Evolutionary conservation across 2,113 vertebrate genomes (phyloP), one percentile per base, ranked within the genome.

Genomic region (Zapornia atra): DNA sequence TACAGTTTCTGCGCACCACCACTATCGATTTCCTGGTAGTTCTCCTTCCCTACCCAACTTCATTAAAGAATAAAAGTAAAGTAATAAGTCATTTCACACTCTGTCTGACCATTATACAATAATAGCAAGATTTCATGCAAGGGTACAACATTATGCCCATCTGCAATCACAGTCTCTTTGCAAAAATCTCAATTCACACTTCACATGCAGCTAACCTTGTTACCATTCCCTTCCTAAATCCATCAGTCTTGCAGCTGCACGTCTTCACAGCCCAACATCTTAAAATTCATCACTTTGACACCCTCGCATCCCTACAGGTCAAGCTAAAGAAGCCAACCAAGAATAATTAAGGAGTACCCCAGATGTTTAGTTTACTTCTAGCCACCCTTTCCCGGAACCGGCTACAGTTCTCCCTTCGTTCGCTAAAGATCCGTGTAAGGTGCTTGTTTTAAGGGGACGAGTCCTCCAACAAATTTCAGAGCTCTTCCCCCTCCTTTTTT

Each of bases 151-250:
- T 98, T 98, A 98, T 98, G 98, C 98, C 98, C 98, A 97, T 98
- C 98, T 98, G 98, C 98, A 98, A 98, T 98, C 98, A 98, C 98
- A 98, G 98, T 98, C 98, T 98, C 98, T 98, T 98, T 98, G 98
- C 98, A 98, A 98, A 98, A 98, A 99, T 98, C 98, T 98, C 98
- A 98, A 98, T 99, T 99, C 98, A 98, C 98, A 98, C 98, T 98
- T 99, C 98, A 98, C 98, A 98, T 98, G 98, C 98, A 98, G 98
- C 98, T 98, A 98, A 99, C 98, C 98, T 98, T 98, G 98, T 99
- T 99, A 98, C 98, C 98, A 98, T 98, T 92, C 97, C 96, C 97
- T 98, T 98, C 98, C 97, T 98, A 98, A 98, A 98, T 97, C 98
- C 98, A 98, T 98, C 98, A 98, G 97, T 96, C 97, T 98, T 98